Conservation (phyloP, 2,113 vertebrate genomes). For the Carlito syrichta region DNA sequence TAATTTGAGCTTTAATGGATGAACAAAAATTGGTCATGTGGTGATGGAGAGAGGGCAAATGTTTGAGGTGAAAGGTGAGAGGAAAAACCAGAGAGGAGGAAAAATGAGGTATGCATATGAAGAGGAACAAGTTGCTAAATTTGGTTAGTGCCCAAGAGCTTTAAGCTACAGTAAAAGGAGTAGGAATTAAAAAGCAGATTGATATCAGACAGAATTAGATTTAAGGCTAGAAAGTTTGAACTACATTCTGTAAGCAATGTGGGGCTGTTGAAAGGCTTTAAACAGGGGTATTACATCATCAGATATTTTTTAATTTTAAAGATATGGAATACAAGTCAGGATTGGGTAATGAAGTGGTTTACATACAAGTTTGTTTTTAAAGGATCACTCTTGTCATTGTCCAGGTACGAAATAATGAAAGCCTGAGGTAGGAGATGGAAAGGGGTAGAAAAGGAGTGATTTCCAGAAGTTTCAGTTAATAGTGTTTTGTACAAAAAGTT, state of each 20-base stretch:
- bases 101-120: not conserved
- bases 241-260: not conserved
- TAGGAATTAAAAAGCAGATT: not conserved
- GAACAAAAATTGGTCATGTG: not conserved
- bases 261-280: not conserved
- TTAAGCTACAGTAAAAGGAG: not conserved
- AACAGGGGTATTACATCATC: not conserved
- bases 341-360: no score
- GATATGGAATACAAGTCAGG: no score
- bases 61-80: not conserved
- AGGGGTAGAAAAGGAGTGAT: not conserved
- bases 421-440: not conserved
- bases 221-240: not conserved
- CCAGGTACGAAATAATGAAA: not conserved
- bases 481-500: not conserved
- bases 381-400: not conserved
- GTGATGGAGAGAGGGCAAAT: not conserved
- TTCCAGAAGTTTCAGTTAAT: not conserved
- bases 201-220: not conserved
- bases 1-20: not conserved
- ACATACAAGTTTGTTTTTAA: conserved; percentile 25
- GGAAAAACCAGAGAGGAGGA: not conserved
- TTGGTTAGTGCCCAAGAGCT: not conserved
- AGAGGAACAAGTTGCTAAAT: not conserved
- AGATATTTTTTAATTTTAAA: no score